Evolutionary conservation across 1,140 invertebrate genomes (phyloP), one percentile per base, ranked within the genome.

Genomic region (Sarcophaga peregrina): DNA sequence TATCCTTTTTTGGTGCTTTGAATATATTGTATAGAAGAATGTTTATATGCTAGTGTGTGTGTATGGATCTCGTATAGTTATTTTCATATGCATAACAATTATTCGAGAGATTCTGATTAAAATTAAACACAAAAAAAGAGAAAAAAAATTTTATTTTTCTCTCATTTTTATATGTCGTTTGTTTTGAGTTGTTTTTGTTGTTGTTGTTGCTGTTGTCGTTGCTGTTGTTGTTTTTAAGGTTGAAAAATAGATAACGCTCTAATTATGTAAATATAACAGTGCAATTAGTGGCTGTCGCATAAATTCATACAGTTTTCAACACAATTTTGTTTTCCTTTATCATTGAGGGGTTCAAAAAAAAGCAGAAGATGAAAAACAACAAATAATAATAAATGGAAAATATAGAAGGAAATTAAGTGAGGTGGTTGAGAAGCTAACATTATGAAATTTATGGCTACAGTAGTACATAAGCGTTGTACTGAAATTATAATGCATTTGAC

Each of bases 221-320:
- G 3, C 15, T 46, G n/a, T 78, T 78, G 73, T 74, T 74, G 9
- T 47, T 74, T 46, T 74, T n/a, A 37, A 45, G 45, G 73, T 5
- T 46, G 25, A 68, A 68, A 68, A 7, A 68, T 20, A 68, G 62
- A 78, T 17, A 78, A 78, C 75, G 48, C 8, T 52, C n/a, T 78
- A 78, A 78, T 78, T 78, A 50, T 50, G 75, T 50, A 78, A 78
- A 78, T 78, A 78, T 78, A 78, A 76, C 74, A 20, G 47, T 50
- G 47, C 75, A 78, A 78, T 78, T 78, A 78, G 75, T 78, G 45
- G 73, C 47, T 75, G 75, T 78, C 75, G 47, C 75, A 50, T 50
- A 78, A 78, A 78, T 76, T 76, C 46, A 76, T 76, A 8, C 13
- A 76, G 46, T 76, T 76, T 46, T 17, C 74, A 76, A 47, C 46